These are phyloP conservation scores for Ceyx cyanopectus DNA, from an alignment of 2,113 vertebrate species.

Conservation along the genomic window DNA sequence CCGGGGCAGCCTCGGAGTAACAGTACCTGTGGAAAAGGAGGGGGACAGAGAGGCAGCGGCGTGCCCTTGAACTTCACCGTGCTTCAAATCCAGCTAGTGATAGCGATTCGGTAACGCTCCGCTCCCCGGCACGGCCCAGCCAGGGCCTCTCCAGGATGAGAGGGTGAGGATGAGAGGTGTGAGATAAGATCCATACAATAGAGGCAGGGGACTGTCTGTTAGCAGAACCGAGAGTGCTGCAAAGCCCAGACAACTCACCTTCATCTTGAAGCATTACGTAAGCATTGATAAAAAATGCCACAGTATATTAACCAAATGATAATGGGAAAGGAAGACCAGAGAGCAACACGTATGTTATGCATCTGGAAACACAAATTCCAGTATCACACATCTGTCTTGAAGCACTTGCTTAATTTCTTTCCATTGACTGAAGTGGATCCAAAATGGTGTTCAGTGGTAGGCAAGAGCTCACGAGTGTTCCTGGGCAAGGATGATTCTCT, in stretches of 20 bases:
- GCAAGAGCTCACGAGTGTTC: neutral
- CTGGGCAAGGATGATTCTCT: neutral
- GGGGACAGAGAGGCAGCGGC: neutral
- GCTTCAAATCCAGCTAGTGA: neutral
- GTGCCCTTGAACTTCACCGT: neutral
- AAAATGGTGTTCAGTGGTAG: neutral
- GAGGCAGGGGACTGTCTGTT: neutral
- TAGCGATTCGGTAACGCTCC: rapidly evolving
- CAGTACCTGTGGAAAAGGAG: neutral
- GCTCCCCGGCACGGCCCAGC: neutral
- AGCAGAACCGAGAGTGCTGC: neutral
- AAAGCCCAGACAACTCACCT: neutral
- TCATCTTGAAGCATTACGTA: neutral
- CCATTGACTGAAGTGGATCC: neutral
- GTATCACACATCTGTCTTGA: neutral
- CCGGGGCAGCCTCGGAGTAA: neutral
- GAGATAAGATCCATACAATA: neutral
- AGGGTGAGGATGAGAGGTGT: rapidly evolving
- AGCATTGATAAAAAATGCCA: neutral
- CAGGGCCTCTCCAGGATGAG: neutral
- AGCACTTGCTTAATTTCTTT: neutral
- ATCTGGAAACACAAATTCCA: neutral
- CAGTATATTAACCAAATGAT: neutral
- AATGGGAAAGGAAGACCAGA: neutral
- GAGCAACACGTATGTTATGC: rapidly evolving